A percentile compares a stretch with the other conserved stretches of the same genome.
Evolutionary conservation across 2,113 vertebrate genomes (phyloP).

Genomic region (Gallinago media): DNA sequence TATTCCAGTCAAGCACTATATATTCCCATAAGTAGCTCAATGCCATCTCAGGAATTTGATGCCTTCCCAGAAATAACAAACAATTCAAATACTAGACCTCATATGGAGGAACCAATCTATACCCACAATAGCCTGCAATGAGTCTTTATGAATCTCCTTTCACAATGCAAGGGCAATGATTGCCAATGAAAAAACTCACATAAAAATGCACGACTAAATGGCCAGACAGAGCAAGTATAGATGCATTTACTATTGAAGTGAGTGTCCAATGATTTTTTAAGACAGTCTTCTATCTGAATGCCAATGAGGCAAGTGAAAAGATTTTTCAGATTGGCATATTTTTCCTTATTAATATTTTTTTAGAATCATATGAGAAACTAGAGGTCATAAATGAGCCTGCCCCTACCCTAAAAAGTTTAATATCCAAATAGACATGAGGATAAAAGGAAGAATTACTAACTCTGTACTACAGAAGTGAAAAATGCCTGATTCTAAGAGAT

Average conservation of each 20-base stretch:
- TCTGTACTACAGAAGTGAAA: constrained; percentile 2
- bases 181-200: constrained; percentile 30
- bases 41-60: not conserved
- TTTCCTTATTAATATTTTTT: constrained; percentile 64
- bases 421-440: not conserved
- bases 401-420: constrained; percentile 9
- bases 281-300: constrained; percentile 36
- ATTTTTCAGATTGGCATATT: constrained; percentile 36
- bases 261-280: constrained; percentile 16
- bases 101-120: constrained; percentile 50
- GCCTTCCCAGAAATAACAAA: constrained; percentile 60
- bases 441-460: constrained; percentile 24
- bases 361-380: constrained; percentile 13
- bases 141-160: constrained; percentile 38
- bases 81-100: constrained; percentile 43
- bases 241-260: constrained; percentile 17
- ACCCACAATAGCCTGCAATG: constrained; percentile 56
- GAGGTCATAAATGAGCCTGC: not conserved
- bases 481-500: not conserved
- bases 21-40: not conserved
- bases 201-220: constrained; percentile 33
- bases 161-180: constrained; percentile 23
- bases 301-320: constrained; percentile 53
- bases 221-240: not conserved
- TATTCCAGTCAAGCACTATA: constrained; percentile 11